Percentiles rank a stretch among this genome's conserved stretches.
phyloP scores from a whole-genome alignment of 1,140 invertebrate genomes.

The Dinothrombium tinctorium region DNA sequence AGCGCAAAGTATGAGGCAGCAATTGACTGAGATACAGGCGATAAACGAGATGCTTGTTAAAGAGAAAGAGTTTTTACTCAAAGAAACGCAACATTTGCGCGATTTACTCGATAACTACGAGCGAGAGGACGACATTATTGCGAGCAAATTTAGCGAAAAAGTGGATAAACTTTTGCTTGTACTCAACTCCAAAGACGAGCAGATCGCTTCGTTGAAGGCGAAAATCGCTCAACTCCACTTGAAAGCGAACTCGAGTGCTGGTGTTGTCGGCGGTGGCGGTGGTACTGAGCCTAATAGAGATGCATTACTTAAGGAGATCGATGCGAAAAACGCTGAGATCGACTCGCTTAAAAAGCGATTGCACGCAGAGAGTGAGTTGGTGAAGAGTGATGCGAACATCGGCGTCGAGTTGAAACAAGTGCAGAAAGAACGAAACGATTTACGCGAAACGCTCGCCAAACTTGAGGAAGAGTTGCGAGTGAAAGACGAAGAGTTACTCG shows the following conservation, averaged over 20 bases:
- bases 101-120: neutral
- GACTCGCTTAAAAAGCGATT: slow-evolving; percentile 4
- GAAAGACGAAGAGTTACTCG: slow-evolving; percentile 1
- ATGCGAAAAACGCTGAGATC: neutral
- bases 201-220: neutral
- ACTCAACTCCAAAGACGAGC: neutral
- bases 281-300: neutral
- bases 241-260: neutral
- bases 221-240: neutral
- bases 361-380: neutral
- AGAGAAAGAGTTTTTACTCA: slow-evolving; percentile 2
- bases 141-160: neutral
- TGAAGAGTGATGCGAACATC: neutral
- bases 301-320: neutral
- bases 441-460: neutral
- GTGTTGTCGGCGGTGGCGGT: neutral
- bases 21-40: slow-evolving; percentile 1
- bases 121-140: neutral
- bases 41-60: slow-evolving; percentile 7
- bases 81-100: neutral
- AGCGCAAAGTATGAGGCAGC: slow-evolving; percentile 1
- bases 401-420: neutral
- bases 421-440: neutral
- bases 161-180: neutral
- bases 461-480: slow-evolving; percentile 1